phyloP scores from a whole-genome alignment of 2,113 vertebrate genomes.

The Rhinogobius similis region DNA sequence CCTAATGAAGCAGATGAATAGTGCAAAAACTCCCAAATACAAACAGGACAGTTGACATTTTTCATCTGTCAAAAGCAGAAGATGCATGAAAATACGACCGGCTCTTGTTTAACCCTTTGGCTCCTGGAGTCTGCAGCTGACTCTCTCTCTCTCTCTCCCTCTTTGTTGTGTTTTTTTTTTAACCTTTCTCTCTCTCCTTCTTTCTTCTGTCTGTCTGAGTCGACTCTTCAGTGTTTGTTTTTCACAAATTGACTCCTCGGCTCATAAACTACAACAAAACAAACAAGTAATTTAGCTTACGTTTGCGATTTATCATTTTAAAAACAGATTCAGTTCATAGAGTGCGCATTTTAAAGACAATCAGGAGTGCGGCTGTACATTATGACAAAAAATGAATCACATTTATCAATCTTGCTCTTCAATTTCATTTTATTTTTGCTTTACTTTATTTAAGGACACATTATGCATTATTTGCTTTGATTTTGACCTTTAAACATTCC shows the following conservation, averaged over 20 bases:
- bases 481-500: no score
- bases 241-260: not conserved
- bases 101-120: conserved; percentile 96
- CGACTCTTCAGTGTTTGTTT: conserved; percentile 18
- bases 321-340: not conserved
- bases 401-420: no score
- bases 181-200: not conserved
- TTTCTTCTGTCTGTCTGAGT: not conserved
- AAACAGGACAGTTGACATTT: conserved; percentile 99
- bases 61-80: conserved; percentile 99
- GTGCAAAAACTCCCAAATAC: conserved; percentile 99
- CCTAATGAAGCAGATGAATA: conserved; percentile 99
- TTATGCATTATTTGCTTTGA: no score
- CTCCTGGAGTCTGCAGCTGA: conserved; percentile 78
- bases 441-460: no score
- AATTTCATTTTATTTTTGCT: no score
- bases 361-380: no score
- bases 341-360: no score
- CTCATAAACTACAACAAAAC: no score
- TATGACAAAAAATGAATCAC: no score
- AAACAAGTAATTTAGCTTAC: not conserved
- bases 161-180: not conserved
- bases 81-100: conserved; percentile 99
- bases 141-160: conserved; percentile 5
- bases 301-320: not conserved